A percentile compares a stretch with the other conserved stretches of the same genome.
Conservation (phyloP, 2,113 vertebrate species). For the Myanophis thanlyinensis region DNA sequence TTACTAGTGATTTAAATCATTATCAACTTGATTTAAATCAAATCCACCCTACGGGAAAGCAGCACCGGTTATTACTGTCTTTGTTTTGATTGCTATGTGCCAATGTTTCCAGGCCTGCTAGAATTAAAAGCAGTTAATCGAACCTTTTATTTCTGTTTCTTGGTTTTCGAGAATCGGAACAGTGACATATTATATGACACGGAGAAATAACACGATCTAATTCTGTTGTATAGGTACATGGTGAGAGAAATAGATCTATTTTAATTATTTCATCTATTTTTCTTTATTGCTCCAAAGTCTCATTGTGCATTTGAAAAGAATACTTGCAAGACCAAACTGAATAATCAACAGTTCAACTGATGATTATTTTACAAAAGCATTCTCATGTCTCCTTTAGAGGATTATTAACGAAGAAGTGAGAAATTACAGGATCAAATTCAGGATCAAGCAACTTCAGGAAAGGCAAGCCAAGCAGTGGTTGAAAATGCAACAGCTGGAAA, state of each 20-base stretch:
- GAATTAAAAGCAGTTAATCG: no score
- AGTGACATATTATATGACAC: no score
- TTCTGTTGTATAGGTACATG: no score
- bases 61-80: no score
- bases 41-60: no score
- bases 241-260: not conserved
- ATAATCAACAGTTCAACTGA: slow-evolving; percentile 1
- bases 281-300: not conserved
- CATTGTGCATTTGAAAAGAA: not conserved
- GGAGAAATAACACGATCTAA: no score
- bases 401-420: not conserved
- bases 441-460: not conserved
- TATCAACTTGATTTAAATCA: no score
- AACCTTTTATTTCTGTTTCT: no score
- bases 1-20: no score
- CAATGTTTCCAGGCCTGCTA: no score
- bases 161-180: no score
- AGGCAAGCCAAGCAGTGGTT: not conserved
- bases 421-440: not conserved
- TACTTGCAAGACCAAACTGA: not conserved
- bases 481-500: not conserved
- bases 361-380: slow-evolving; percentile 13
- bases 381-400: not conserved
- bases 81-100: no score
- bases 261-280: not conserved